Conservation (phyloP, 2,888 invertebrate species). For the Volucella bombylans region DNA sequence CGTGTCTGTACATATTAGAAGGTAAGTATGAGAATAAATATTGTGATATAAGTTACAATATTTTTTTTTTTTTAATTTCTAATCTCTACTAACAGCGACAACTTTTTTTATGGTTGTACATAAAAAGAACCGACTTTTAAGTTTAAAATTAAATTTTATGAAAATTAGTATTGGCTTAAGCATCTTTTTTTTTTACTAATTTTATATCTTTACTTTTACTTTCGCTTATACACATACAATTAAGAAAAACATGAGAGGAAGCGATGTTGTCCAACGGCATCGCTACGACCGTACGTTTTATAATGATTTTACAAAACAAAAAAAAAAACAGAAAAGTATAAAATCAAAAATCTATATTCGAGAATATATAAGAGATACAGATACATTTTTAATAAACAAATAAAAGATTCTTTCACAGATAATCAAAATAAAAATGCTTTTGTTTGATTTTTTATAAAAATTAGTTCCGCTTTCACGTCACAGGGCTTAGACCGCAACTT, state of each 20-base stretch:
- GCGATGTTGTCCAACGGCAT: slow-evolving; percentile 77
- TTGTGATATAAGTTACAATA: slow-evolving; percentile 71
- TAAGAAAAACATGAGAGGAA: too few relatives aligned
- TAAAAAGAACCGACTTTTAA: slow-evolving; percentile 77
- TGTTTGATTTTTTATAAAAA: slow-evolving; percentile 39
- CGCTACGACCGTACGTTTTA: slow-evolving; percentile 74
- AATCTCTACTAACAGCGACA: slow-evolving; percentile 63
- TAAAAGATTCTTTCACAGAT: slow-evolving; percentile 76
- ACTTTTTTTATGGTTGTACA: slow-evolving; percentile 80
- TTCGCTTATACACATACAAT: slow-evolving; percentile 37
- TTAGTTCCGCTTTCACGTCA: neutral
- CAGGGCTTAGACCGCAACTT: too few relatives aligned
- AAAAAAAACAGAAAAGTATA: slow-evolving; percentile 70
- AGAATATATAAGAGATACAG: slow-evolving; percentile 58
- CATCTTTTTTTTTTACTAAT: slow-evolving; percentile 47
- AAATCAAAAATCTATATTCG: slow-evolving; percentile 19
- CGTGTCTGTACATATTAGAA: slow-evolving; percentile 66
- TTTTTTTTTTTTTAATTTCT: slow-evolving; percentile 29
- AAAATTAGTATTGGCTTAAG: slow-evolving; percentile 32
- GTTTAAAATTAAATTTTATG: slow-evolving; percentile 27
- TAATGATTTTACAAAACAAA: slow-evolving; percentile 75
- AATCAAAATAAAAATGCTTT: slow-evolving; percentile 58
- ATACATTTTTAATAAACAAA: slow-evolving; percentile 72
- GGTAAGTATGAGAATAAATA: slow-evolving; percentile 67
- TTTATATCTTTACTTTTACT: slow-evolving; percentile 31